Percentiles rank a stretch among this genome's conserved stretches.
These are phyloP conservation scores for Scortum barcoo DNA, from an alignment of 2,113 vertebrate species.

Conservation along the genomic window DNA sequence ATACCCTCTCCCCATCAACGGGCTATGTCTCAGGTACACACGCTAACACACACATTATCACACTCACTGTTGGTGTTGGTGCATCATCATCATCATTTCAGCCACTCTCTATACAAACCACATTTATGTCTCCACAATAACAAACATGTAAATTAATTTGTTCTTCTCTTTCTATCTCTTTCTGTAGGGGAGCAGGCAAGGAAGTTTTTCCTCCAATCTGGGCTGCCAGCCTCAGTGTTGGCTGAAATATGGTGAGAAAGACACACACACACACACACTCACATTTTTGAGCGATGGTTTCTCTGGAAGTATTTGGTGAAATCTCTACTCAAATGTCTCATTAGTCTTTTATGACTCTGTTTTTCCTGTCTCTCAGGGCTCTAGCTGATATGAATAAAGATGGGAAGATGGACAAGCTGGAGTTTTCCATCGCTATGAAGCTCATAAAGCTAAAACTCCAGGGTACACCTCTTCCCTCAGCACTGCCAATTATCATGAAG, in stretches of 20 bases:
- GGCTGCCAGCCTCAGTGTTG: slow-evolving; percentile 89
- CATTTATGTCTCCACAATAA: no score
- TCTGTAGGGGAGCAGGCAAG: slow-evolving; percentile 92
- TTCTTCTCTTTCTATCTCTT: slow-evolving; percentile 1
- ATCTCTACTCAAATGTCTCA: background rate
- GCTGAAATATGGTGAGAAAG: slow-evolving; percentile 95
- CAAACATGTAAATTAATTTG: no score
- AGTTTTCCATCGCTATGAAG: slow-evolving; percentile 99
- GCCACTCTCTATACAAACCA: no score
- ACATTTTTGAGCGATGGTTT: background rate
- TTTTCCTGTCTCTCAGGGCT: slow-evolving; percentile 80
- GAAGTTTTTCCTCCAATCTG: slow-evolving; percentile 95
- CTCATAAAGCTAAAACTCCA: slow-evolving; percentile 96
- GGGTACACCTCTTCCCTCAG: slow-evolving; percentile 89
- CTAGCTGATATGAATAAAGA: slow-evolving; percentile 96
- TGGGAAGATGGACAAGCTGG: slow-evolving; percentile 96
- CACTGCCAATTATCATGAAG: slow-evolving; percentile 95
- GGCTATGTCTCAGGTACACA: slow-evolving; percentile 91
- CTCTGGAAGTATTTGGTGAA: background rate
- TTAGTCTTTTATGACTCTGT: background rate
- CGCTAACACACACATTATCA: background rate
- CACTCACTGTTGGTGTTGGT: background rate
- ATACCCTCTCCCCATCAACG: slow-evolving; percentile 90
- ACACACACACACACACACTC: background rate
- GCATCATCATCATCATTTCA: no score